Conservation (phyloP, 2,113 vertebrate species). For the Myotis yumanensis region DNA sequence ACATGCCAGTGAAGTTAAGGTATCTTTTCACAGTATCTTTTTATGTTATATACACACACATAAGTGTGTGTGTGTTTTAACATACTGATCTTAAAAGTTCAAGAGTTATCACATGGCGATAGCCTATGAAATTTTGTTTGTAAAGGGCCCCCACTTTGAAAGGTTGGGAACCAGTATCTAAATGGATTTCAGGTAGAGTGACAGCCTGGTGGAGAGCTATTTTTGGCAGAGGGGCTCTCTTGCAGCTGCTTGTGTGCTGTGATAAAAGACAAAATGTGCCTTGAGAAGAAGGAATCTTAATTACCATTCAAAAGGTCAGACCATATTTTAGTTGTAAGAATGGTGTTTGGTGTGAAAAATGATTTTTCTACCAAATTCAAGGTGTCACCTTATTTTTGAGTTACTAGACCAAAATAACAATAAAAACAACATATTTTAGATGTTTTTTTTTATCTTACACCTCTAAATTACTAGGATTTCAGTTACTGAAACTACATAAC, state of each 20-base stretch:
- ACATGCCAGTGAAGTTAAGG: neutral
- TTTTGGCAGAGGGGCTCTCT: conserved; percentile 45
- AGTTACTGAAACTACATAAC: neutral
- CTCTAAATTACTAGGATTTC: conserved; percentile 3
- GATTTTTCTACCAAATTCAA: conserved; percentile 24
- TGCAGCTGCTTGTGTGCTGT: conserved; percentile 26
- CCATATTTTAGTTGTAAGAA: neutral
- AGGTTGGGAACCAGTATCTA: neutral
- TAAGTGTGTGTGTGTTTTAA: neutral
- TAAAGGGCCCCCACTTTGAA: neutral
- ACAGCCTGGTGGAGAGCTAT: conserved; percentile 24
- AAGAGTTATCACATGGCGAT: neutral
- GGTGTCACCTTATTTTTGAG: neutral
- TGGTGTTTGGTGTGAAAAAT: neutral
- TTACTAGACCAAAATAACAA: conserved; percentile 3
- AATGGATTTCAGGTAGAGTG: conserved; percentile 4
- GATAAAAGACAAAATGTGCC: conserved; percentile 39
- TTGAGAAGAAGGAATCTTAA: neutral
- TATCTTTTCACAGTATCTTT: neutral
- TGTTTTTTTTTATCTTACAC: neutral
- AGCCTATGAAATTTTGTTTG: neutral
- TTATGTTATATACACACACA: neutral
- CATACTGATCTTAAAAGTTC: neutral
- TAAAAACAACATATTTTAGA: conserved; percentile 15
- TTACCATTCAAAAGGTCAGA: neutral